Conservation (phyloP, 2,797 vertebrate genomes). For the Eurystomus glaucurus region DNA sequence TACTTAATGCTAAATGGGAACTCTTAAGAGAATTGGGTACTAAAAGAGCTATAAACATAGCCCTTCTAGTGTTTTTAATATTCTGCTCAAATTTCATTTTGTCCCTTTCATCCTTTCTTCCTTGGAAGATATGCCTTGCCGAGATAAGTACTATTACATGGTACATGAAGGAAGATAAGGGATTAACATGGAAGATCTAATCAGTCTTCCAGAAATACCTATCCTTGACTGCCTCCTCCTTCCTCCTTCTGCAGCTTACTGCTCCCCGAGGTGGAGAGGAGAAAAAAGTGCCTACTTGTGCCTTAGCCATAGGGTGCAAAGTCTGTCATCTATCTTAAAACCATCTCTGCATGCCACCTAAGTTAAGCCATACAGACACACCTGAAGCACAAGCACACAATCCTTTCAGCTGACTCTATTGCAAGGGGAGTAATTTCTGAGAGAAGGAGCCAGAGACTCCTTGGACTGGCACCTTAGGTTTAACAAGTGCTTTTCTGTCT, state of each 20-base stretch:
- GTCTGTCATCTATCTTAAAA: neutral
- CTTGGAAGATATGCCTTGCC: neutral
- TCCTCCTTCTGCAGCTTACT: neutral
- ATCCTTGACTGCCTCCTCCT: neutral
- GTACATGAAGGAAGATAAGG: neutral
- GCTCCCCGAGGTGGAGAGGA: neutral
- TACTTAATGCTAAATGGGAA: conserved; percentile 5
- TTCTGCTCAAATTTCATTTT: conserved; percentile 5
- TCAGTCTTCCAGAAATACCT: neutral
- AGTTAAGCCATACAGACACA: neutral
- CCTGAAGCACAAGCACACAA: neutral
- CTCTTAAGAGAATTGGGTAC: neutral
- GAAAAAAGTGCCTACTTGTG: neutral
- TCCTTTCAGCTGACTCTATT: neutral
- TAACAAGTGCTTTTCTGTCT: neutral
- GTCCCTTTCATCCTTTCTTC: neutral
- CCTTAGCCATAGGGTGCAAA: neutral
- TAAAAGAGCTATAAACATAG: conserved; percentile 12
- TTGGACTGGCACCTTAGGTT: neutral
- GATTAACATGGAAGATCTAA: neutral
- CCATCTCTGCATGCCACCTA: neutral
- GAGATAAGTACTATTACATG: neutral
- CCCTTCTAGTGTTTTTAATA: neutral
- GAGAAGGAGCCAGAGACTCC: neutral
- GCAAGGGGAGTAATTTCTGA: neutral